Conservation (phyloP, 2,888 invertebrate species). For the Agonopterix arenella region DNA sequence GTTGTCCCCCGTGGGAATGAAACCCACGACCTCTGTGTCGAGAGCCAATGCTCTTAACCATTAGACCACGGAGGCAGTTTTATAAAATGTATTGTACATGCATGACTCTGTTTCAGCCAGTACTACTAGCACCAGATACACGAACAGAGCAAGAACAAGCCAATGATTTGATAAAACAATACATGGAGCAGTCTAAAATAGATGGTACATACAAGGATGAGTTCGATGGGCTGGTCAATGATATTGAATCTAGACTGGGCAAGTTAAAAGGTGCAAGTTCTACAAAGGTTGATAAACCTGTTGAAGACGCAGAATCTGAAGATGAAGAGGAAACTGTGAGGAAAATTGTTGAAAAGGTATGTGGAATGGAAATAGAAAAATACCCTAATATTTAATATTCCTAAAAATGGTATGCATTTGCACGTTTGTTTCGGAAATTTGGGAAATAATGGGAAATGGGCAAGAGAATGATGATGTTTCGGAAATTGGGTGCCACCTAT, state of each 20-base stretch:
- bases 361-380: too few species aligned
- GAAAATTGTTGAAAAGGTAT: conserved; percentile 58
- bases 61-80: too few species aligned
- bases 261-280: conserved; percentile 36
- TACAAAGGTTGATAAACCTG: not conserved
- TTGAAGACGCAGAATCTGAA: conserved; percentile 29
- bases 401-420: too few species aligned
- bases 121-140: conserved; percentile 68
- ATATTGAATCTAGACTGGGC: conserved; percentile 49
- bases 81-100: not conserved
- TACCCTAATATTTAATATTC: too few species aligned
- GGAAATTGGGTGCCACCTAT: too few species aligned
- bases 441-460: too few species aligned
- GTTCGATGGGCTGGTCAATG: conserved; percentile 49
- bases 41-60: too few species aligned
- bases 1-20: too few species aligned
- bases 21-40: too few species aligned
- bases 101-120: conserved; percentile 36
- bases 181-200: conserved; percentile 67
- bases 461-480: too few species aligned
- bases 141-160: conserved; percentile 83
- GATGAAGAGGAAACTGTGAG: conserved; percentile 51
- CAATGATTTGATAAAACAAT: conserved; percentile 81
- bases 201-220: conserved; percentile 56
- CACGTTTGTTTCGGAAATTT: too few species aligned